These are phyloP conservation scores for Linurgus olivaceus DNA, from an alignment of 2,797 vertebrate species.

Conservation along the genomic window DNA sequence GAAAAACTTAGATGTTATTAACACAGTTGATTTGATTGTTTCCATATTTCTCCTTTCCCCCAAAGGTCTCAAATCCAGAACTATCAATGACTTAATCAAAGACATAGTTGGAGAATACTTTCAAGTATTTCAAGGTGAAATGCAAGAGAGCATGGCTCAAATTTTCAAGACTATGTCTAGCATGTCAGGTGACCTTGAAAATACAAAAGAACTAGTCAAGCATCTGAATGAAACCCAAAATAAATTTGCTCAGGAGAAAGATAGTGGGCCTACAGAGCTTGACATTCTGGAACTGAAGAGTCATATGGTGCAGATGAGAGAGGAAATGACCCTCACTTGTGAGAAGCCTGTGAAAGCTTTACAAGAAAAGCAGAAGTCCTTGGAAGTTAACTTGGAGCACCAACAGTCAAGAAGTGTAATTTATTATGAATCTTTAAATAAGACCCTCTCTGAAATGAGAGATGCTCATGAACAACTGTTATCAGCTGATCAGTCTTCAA, in stretches of 20 bases:
- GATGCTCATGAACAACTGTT: slow-evolving; percentile 62
- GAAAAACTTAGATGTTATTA: background rate
- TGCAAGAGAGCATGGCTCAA: slow-evolving; percentile 72
- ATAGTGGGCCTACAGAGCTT: slow-evolving; percentile 34
- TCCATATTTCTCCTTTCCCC: background rate
- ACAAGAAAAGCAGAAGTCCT: slow-evolving; percentile 68
- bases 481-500: slow-evolving; percentile 16
- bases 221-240: slow-evolving; percentile 73
- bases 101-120: slow-evolving; percentile 68
- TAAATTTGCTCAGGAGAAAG: slow-evolving; percentile 49
- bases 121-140: slow-evolving; percentile 65
- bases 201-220: slow-evolving; percentile 62
- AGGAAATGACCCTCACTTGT: slow-evolving; percentile 67
- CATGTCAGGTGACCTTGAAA: slow-evolving; percentile 76
- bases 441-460: slow-evolving; percentile 72
- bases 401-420: slow-evolving; percentile 51
- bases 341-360: slow-evolving; percentile 72
- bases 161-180: slow-evolving; percentile 76
- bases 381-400: slow-evolving; percentile 66
- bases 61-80: slow-evolving; percentile 73
- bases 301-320: slow-evolving; percentile 62
- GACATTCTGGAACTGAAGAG: slow-evolving; percentile 74
- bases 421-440: slow-evolving; percentile 76
- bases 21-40: background rate
- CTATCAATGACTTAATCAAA: slow-evolving; percentile 68